Conservation (phyloP, 2,888 invertebrate species). For the Drosophila anomalata region DNA sequence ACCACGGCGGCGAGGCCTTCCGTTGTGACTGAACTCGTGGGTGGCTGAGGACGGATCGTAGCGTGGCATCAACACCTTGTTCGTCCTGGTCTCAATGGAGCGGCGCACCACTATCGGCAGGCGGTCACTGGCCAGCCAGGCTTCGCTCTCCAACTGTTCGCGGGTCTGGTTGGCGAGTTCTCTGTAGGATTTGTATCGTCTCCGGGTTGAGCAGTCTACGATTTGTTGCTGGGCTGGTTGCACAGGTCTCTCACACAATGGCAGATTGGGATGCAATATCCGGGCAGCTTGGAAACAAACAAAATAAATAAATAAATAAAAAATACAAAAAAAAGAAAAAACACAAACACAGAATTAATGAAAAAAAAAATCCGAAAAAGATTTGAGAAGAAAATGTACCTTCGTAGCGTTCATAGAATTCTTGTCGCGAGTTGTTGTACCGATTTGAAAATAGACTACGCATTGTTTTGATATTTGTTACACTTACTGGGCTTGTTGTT, state of each 20-base stretch:
- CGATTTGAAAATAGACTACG: conserved; percentile 38
- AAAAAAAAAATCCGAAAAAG: too few relatives aligned
- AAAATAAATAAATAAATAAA: too few relatives aligned
- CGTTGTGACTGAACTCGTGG: conserved; percentile 33
- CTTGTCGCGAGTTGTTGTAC: conserved; percentile 14
- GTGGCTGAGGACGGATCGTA: conserved; percentile 14
- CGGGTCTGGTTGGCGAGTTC: not conserved
- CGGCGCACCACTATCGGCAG: conserved; percentile 25
- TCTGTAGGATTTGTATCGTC: conserved; percentile 10
- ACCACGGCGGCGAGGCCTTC: conserved; percentile 8
- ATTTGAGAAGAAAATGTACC: conserved; percentile 7
- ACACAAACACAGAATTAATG: too few relatives aligned
- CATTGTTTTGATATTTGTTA: conserved; percentile 1
- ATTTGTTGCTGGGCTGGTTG: conserved; percentile 1
- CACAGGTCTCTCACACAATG: conserved; percentile 15
- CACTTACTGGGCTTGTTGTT: not conserved
- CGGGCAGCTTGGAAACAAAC: conserved; percentile 13
- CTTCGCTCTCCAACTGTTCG: conserved; percentile 6
- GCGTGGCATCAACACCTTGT: conserved; percentile 2
- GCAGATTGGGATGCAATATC: conserved; percentile 13
- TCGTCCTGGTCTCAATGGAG: conserved; percentile 10
- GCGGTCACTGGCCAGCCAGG: conserved; percentile 21
- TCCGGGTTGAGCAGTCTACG: not conserved
- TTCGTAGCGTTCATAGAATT: conserved; percentile 38
- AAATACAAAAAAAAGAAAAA: too few relatives aligned